phyloP scores from a whole-genome alignment of 2,113 vertebrate genomes.

The Vombatus ursinus region DNA sequence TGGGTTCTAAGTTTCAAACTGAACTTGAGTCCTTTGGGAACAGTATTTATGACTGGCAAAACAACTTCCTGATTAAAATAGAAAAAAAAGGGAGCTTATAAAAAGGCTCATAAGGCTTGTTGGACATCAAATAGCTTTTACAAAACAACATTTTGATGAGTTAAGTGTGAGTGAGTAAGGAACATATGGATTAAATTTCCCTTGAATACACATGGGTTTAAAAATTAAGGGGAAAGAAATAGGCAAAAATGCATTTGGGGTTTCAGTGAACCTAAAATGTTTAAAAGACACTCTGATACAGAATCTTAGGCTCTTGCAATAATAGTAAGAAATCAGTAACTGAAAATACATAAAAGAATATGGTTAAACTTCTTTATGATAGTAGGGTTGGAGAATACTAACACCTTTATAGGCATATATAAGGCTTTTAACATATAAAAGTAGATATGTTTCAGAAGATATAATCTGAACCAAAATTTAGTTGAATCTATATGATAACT shows the following conservation, averaged over 20 bases:
- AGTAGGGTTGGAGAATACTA: background rate
- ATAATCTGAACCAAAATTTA: background rate
- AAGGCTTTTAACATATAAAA: background rate
- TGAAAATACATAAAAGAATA: constrained; percentile 51
- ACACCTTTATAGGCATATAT: background rate
- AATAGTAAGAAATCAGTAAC: constrained; percentile 50
- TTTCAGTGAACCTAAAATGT: constrained; percentile 60
- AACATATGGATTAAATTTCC: constrained; percentile 80
- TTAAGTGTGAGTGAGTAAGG: constrained; percentile 79
- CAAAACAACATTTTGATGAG: constrained; percentile 79
- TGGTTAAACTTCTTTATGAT: background rate
- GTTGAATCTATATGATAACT: background rate
- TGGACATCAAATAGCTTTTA: constrained; percentile 78
- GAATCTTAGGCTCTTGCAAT: constrained; percentile 38
- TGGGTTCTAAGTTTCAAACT: constrained; percentile 60
- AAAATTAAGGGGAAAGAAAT: constrained; percentile 66
- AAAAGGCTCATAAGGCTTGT: constrained; percentile 71
- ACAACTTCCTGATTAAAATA: constrained; percentile 72
- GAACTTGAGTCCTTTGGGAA: constrained; percentile 52
- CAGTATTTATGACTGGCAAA: constrained; percentile 68
- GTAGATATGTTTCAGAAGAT: background rate
- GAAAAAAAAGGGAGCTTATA: constrained; percentile 62
- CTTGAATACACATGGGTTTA: constrained; percentile 77
- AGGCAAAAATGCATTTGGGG: constrained; percentile 52
- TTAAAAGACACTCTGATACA: constrained; percentile 51